Conservation (phyloP, 1,140 invertebrate species). For the Lordiphosa mommai region DNA sequence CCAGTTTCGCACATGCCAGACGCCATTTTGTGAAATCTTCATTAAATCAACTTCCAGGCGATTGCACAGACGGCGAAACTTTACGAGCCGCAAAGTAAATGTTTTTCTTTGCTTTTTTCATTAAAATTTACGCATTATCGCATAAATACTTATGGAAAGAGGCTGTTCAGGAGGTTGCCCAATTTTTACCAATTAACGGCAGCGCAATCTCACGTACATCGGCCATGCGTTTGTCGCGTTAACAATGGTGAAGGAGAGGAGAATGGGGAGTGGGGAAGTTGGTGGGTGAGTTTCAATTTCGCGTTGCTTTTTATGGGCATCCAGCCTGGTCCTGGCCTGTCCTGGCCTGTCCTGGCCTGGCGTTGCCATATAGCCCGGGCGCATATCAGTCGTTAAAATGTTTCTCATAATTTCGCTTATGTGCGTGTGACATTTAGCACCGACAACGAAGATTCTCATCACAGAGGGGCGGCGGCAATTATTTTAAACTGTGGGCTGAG, state of each 20-base stretch:
- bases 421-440: conserved; percentile 70
- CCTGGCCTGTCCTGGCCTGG: conserved; percentile 5
- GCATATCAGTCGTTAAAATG: conserved; percentile 72
- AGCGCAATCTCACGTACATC: conserved; percentile 73
- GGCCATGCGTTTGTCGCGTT: conserved; percentile 61
- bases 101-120: conserved; percentile 21
- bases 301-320: conserved; percentile 58
- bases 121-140: conserved; percentile 66
- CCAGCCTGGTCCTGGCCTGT: conserved; percentile 26
- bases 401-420: conserved; percentile 76
- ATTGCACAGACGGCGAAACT: conserved; percentile 58
- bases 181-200: conserved; percentile 76
- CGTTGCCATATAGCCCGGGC: conserved; percentile 47
- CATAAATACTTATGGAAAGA: conserved; percentile 56
- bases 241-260: conserved; percentile 6
- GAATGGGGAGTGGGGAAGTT: conserved; percentile 16
- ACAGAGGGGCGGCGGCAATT: conserved; percentile 7
- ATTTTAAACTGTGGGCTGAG: conserved; percentile 66
- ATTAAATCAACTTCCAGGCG: conserved; percentile 74
- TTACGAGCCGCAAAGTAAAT: conserved; percentile 57
- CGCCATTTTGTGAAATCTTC: conserved; percentile 68
- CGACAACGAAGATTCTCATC: conserved; percentile 30
- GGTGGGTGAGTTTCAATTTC: conserved; percentile 62
- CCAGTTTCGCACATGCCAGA: conserved; percentile 51
- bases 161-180: conserved; percentile 35